Base-by-base conservation (phyloP, 2,113 vertebrate species). In the Chelonoidis abingdonii region DNA sequence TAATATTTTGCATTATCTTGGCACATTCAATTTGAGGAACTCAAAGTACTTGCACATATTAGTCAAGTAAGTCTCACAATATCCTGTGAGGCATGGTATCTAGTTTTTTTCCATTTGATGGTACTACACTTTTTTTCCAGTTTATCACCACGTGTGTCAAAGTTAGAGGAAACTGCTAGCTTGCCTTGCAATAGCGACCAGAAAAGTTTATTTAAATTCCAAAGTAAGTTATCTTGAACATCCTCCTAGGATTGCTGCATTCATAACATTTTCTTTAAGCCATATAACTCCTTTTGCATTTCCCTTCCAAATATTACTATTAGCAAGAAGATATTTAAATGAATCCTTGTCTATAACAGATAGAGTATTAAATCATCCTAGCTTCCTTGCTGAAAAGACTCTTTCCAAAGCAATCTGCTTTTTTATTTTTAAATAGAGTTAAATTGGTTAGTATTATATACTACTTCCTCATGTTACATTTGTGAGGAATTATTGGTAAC, bases 11-110 rank as follows among this genome's bases (percentile, higher is more conserved):
- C 38, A 90, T 95, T 89, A 88, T 57, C 94, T 53, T 82, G 88
- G 75, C 75, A 88, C 96, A 97, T 90, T 95, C 83, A 47, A 2
- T 83, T 92, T 65, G 96, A 76, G 75, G 92, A 97, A 87, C 29
- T 41, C 44, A 25, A 85, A 81, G 54, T 86, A 95, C 81, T 41
- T 79, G 41, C 50, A 95, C n/a, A 47, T 29, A 89, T 52, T 69
- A 69, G 65, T 38, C n/a, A 53, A 22, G 80, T 75, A 94, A 93
- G 41, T 35, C 79, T 56, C 88, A 49, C 79, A 91, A 57, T 13
- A 86, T 29, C 35, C 56, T 93, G 83, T 82, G 44, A 94, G 93
- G 85, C 86, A 93, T 0, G 41, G 41, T 44, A 95, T 78, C 25
- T 3, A 83, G 56, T 47, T 3, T 78, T 75, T 88, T 53, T 80